These are phyloP conservation scores for Schlechtendalia chinensis DNA, from an alignment of 1,140 invertebrate genomes.

Conservation along the genomic window DNA sequence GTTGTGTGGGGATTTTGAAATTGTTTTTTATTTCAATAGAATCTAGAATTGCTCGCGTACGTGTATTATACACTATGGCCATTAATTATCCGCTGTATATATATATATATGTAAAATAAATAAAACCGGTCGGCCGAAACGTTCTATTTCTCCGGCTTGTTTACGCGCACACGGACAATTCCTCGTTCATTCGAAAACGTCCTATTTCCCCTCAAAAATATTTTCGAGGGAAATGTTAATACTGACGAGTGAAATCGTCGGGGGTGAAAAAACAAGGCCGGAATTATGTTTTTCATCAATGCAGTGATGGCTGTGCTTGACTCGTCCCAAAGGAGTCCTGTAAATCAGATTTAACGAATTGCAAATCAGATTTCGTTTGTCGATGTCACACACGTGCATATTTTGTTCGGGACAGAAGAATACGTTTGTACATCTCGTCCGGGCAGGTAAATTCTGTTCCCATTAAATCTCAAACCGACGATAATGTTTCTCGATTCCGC, in stretches of 20 bases:
- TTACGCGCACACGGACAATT: not conserved
- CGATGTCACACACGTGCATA: too few relatives aligned
- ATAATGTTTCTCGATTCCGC: not conserved
- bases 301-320: too few relatives aligned
- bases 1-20: too few relatives aligned
- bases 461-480: not conserved
- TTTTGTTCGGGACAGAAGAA: too few relatives aligned
- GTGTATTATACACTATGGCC: too few relatives aligned
- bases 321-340: not conserved
- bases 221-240: not conserved
- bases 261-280: not conserved
- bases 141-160: not conserved
- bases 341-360: slow-evolving; percentile 30
- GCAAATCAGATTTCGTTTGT: slow-evolving; percentile 6
- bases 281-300: too few relatives aligned
- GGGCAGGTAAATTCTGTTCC: not conserved
- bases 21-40: too few relatives aligned
- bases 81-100: too few relatives aligned
- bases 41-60: too few relatives aligned
- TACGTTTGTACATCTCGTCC: not conserved
- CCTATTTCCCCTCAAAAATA: not conserved
- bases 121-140: too few relatives aligned
- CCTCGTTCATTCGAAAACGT: not conserved
- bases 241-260: not conserved
- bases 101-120: too few relatives aligned